Conservation (phyloP, 2,797 vertebrate genomes). For the Channa striata region DNA sequence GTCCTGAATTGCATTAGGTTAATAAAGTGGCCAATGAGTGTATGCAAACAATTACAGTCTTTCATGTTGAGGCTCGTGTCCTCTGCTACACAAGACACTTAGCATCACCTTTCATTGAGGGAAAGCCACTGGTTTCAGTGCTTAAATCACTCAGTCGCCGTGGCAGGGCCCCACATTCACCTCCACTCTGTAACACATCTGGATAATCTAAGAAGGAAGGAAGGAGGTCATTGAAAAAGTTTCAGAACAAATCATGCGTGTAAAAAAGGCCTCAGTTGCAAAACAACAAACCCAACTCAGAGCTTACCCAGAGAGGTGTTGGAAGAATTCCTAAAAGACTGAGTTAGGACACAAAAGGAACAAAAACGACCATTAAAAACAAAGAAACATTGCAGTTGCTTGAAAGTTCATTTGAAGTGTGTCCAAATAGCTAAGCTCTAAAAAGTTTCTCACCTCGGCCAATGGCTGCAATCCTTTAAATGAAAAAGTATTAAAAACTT, state of each 20-base stretch:
- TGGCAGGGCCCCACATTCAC: not conserved
- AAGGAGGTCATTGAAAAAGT: not conserved
- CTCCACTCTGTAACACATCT: accelerated
- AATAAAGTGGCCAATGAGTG: too few relatives aligned
- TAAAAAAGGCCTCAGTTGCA: not conserved
- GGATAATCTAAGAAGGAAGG: not conserved
- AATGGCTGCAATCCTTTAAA: not conserved
- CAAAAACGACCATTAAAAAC: not conserved
- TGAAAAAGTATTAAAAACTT: not conserved
- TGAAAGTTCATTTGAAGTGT: not conserved
- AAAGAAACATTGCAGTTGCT: not conserved
- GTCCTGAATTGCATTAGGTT: too few relatives aligned
- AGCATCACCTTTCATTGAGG: not conserved
- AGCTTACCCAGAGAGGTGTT: conserved; percentile 47
- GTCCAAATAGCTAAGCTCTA: not conserved
- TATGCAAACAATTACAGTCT: too few relatives aligned
- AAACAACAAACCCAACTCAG: not conserved
- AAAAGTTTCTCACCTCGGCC: conserved; percentile 36
- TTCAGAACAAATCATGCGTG: not conserved
- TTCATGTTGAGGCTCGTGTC: not conserved
- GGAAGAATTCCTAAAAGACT: conserved; percentile 9
- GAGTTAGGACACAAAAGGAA: not conserved
- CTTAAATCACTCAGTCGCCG: not conserved
- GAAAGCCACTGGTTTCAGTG: not conserved
- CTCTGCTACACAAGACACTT: not conserved